These are phyloP conservation scores for Didymodactylos carnosus DNA, from an alignment of 2,888 invertebrate genomes.

Conservation along the genomic window DNA sequence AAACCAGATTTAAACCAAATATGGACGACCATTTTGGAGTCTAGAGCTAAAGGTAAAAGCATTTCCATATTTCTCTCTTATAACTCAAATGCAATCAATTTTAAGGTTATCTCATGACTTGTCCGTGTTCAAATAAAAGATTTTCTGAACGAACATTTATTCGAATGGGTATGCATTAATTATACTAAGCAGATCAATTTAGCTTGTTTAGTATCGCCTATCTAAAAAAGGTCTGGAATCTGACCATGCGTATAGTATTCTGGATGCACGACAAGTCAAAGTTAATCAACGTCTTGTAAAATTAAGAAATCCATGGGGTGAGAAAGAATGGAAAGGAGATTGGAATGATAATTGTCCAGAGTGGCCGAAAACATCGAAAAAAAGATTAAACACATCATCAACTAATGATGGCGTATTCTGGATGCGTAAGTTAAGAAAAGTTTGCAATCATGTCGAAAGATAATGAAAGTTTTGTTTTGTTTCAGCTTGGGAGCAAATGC, in stretches of 20 bases:
- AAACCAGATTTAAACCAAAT: too few relatives aligned
- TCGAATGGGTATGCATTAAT: too few relatives aligned
- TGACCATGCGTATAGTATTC: slow-evolving; percentile 2
- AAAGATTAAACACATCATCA: slow-evolving; percentile 3
- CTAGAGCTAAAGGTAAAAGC: too few relatives aligned
- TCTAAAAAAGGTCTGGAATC: background rate
- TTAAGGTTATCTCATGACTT: slow-evolving; percentile 9
- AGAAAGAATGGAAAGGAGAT: slow-evolving; percentile 11
- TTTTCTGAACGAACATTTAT: background rate
- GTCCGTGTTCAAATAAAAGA: slow-evolving; percentile 1
- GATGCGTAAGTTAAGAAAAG: slow-evolving; percentile 1
- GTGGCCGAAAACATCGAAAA: slow-evolving; percentile 2
- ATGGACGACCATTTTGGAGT: too few relatives aligned
- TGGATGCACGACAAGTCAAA: slow-evolving; percentile 2
- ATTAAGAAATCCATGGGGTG: slow-evolving; percentile 11
- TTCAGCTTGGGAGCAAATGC: too few relatives aligned
- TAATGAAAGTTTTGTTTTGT: too few relatives aligned
- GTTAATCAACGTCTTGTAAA: background rate
- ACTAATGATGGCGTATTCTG: slow-evolving; percentile 8
- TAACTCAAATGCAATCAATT: too few relatives aligned
- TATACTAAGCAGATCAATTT: too few relatives aligned
- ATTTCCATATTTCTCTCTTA: too few relatives aligned
- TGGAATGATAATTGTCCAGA: slow-evolving; percentile 4
- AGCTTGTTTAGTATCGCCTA: too few relatives aligned
- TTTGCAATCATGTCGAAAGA: slow-evolving; percentile 1